phyloP scores from a whole-genome alignment of 1,140 invertebrate species.

The Ephestia elutella region DNA sequence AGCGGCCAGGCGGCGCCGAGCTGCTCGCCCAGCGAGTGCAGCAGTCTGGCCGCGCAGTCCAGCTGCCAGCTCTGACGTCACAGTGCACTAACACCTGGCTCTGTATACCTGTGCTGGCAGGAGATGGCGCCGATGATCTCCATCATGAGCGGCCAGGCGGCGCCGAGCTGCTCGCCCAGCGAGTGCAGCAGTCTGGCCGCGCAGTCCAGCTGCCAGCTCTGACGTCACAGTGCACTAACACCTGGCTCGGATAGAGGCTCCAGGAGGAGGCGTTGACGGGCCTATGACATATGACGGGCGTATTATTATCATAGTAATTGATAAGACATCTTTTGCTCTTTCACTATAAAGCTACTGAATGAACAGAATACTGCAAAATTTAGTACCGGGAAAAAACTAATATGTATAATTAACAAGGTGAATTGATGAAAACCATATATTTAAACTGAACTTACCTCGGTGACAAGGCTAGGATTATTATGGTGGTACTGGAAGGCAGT shows the following conservation, averaged over 20 bases:
- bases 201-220: constrained; percentile 96
- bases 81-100: too few species aligned
- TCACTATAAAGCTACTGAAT: too few species aligned
- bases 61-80: constrained; percentile 10
- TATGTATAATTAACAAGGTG: too few species aligned
- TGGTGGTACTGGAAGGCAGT: constrained; percentile 93
- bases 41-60: too few species aligned
- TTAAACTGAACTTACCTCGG: constrained; percentile 84
- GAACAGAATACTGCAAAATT: too few species aligned
- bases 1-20: constrained; percentile 97
- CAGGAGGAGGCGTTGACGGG: constrained; percentile 88
- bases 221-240: constrained; percentile 94
- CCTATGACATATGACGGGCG: constrained; percentile 67
- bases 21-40: constrained; percentile 90
- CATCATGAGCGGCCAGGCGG: constrained; percentile 96
- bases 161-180: constrained; percentile 90
- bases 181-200: constrained; percentile 94
- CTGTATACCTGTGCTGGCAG: constrained; percentile 89
- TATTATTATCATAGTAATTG: too few species aligned
- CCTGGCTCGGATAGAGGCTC: constrained; percentile 89
- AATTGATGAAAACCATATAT: too few species aligned
- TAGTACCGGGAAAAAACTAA: too few species aligned
- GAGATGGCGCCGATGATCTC: constrained; percentile 95
- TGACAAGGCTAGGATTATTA: constrained; percentile 87
- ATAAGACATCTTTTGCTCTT: too few species aligned